Conservation (phyloP, 2,113 vertebrate genomes). For the Prinia subflava region DNA sequence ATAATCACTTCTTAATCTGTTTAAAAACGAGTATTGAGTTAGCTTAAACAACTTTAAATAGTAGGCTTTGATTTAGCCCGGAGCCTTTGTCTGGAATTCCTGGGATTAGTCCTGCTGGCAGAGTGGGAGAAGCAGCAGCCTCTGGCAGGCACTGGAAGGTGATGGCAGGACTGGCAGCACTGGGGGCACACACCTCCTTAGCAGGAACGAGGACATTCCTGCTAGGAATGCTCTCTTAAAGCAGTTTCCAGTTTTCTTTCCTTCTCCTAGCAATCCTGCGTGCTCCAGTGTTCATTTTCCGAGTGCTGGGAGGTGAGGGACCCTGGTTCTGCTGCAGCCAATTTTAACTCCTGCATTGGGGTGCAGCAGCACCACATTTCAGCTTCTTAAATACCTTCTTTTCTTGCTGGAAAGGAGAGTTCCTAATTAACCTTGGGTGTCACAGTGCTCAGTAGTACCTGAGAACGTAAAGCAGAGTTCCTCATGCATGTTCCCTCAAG, state of each 20-base stretch:
- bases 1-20: background rate
- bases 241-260: background rate
- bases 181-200: background rate
- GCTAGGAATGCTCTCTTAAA: background rate
- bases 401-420: background rate
- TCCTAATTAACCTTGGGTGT: background rate
- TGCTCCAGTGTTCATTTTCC: background rate
- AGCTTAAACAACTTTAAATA: constrained; percentile 7
- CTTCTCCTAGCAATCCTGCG: background rate
- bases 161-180: background rate
- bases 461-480: background rate
- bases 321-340: background rate
- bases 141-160: background rate
- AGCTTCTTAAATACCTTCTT: background rate
- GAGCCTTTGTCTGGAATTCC: background rate
- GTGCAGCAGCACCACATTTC: background rate
- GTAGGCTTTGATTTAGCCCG: background rate
- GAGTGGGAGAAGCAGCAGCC: background rate
- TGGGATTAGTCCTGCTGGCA: background rate
- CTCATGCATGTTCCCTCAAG: background rate
- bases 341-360: background rate
- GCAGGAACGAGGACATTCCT: background rate
- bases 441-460: background rate
- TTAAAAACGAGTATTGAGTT: background rate
- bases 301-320: background rate